A percentile compares a stretch with the other conserved stretches of the same genome.
These are phyloP conservation scores for Spodoptera exigua DNA, from an alignment of 2,888 invertebrate species.

Conservation along the genomic window DNA sequence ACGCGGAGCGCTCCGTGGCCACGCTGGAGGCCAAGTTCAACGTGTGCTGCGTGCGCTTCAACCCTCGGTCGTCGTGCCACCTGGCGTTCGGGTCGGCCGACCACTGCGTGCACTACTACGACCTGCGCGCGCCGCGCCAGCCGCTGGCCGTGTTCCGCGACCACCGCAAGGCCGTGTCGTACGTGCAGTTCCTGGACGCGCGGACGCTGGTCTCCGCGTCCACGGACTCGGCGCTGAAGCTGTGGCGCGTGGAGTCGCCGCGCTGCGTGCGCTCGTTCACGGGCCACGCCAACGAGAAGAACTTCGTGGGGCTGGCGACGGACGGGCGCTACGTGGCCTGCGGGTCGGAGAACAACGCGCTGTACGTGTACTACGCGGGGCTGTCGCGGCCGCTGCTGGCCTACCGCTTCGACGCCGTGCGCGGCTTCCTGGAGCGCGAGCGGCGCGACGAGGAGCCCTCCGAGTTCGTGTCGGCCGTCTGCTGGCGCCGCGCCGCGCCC, in stretches of 20 bases:
- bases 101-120: slow-evolving; percentile 98
- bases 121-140: slow-evolving; percentile 94
- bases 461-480: slow-evolving; percentile 98
- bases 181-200: slow-evolving; percentile 93
- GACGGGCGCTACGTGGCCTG: slow-evolving; percentile 97
- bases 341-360: slow-evolving; percentile 97
- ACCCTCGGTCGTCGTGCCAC: slow-evolving; percentile 92
- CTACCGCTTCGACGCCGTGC: slow-evolving; percentile 95
- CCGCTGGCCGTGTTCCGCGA: slow-evolving; percentile 95
- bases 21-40: slow-evolving; percentile 98
- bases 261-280: slow-evolving; percentile 95
- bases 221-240: slow-evolving; percentile 95
- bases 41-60: slow-evolving; percentile 96
- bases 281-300: slow-evolving; percentile 98
- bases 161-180: slow-evolving; percentile 97
- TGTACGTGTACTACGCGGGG: slow-evolving; percentile 97
- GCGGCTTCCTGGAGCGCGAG: slow-evolving; percentile 93
- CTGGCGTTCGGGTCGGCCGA: slow-evolving; percentile 99
- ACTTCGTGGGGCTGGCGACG: slow-evolving; percentile 97
- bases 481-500: slow-evolving; percentile 94
- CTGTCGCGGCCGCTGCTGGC: slow-evolving; percentile 95
- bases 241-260: slow-evolving; percentile 95
- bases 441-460: slow-evolving; percentile 95
- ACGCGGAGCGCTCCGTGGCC: slow-evolving; percentile 94
- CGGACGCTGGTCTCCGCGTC: slow-evolving; percentile 97